These are phyloP conservation scores for Anser cygnoides DNA, from an alignment of 2,113 vertebrate species.

Conservation along the genomic window DNA sequence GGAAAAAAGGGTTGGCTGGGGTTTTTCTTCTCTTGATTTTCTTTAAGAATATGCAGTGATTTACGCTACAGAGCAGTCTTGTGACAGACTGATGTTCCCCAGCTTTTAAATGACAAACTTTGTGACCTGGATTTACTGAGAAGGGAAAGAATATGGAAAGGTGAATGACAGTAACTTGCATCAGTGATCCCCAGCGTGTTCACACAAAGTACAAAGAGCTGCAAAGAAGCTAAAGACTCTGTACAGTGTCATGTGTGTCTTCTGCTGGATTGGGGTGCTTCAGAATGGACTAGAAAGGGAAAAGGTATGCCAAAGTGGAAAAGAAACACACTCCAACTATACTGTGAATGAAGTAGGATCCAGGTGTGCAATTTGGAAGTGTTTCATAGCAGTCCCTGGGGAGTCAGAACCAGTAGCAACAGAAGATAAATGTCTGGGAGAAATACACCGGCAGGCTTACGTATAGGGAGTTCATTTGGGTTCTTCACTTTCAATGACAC, in stretches of 20 bases:
- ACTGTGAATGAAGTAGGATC: background rate
- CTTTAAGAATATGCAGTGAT: background rate
- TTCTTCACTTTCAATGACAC: background rate
- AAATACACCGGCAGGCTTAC: background rate
- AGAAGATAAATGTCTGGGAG: background rate
- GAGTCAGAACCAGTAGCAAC: background rate
- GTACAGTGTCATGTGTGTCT: fast-evolving
- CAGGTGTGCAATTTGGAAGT: background rate
- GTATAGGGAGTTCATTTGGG: background rate
- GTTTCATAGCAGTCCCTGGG: background rate
- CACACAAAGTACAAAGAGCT: background rate
- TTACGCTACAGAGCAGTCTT: background rate
- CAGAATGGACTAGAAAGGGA: background rate
- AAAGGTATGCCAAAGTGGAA: background rate
- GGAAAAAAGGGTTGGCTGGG: background rate
- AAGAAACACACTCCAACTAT: fast-evolving
- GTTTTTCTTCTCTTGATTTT: background rate
- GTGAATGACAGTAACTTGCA: background rate
- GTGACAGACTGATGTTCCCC: background rate
- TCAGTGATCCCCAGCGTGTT: background rate
- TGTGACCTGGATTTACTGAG: background rate
- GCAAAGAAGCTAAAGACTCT: background rate
- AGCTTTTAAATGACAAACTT: background rate
- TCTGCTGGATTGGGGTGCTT: background rate
- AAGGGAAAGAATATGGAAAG: background rate